Percentiles rank a stretch among this genome's conserved stretches.
Conservation (phyloP, 2,797 vertebrate species). For the Galago senegalensis region DNA sequence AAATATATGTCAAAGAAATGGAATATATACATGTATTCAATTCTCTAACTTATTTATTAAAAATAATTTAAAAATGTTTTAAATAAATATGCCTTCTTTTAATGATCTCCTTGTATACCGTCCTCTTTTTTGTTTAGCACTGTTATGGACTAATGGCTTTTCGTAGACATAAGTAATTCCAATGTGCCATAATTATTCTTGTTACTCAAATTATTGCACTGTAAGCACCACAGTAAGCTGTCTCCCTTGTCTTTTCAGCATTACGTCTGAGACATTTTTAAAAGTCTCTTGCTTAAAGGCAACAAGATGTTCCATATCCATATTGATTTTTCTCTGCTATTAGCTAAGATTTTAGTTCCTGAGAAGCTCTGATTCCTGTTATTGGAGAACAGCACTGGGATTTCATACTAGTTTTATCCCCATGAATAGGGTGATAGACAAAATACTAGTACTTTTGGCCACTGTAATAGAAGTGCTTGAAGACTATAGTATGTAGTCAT, state of each 20-base stretch:
- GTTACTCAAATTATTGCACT: neutral
- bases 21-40: neutral
- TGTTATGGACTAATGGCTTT: neutral
- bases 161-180: neutral
- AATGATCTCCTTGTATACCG: neutral
- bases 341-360: slow-evolving; percentile 30
- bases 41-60: neutral
- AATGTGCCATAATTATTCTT: neutral
- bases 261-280: slow-evolving; percentile 27
- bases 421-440: neutral
- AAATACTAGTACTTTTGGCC: neutral
- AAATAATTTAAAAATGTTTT: neutral
- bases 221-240: neutral
- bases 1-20: neutral
- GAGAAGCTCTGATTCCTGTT: slow-evolving; percentile 12
- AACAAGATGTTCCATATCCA: slow-evolving; percentile 12
- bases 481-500: neutral
- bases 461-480: neutral
- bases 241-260: slow-evolving; percentile 35
- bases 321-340: slow-evolving; percentile 9
- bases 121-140: neutral
- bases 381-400: neutral
- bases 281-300: slow-evolving; percentile 60
- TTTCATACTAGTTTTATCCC: neutral
- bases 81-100: neutral